A percentile compares a stretch with the other conserved stretches of the same genome.
These are phyloP conservation scores for Gibbula magus DNA, from an alignment of 2,888 invertebrate genomes.

Conservation along the genomic window DNA sequence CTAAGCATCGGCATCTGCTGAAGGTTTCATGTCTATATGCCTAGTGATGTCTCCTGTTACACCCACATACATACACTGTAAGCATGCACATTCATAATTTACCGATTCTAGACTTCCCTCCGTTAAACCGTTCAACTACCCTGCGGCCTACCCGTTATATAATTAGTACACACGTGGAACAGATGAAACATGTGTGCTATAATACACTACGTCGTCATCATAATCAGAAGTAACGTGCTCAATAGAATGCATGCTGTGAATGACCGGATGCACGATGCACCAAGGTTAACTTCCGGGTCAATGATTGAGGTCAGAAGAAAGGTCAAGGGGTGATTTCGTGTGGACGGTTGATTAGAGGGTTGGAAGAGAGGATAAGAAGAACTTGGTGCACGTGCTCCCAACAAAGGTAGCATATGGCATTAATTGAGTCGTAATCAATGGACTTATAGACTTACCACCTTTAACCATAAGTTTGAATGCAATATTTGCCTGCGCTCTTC, in stretches of 20 bases:
- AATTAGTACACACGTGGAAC: no score
- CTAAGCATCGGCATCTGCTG: no score
- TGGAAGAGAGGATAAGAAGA: background rate
- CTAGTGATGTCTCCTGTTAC: no score
- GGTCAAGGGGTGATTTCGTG: background rate
- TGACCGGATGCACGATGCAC: background rate
- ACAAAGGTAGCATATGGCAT: background rate
- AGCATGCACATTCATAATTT: no score
- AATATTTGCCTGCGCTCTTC: slow-evolving; percentile 99
- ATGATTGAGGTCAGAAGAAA: background rate
- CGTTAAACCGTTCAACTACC: no score
- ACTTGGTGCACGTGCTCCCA: background rate
- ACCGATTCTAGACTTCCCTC: no score
- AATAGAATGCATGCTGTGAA: slow-evolving; percentile 9
- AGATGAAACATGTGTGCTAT: background rate
- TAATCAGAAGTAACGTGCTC: background rate
- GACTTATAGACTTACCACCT: slow-evolving; percentile 95
- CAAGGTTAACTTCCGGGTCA: background rate
- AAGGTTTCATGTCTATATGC: no score
- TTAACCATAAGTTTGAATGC: slow-evolving; percentile 98
- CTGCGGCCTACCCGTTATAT: no score
- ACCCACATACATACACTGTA: no score
- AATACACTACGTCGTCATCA: background rate
- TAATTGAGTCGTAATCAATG: background rate
- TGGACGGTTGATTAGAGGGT: no score